A percentile compares a stretch with the other conserved stretches of the same genome.
These are phyloP conservation scores for Rhopalosiphum padi DNA, from an alignment of 1,140 invertebrate genomes.

Conservation along the genomic window DNA sequence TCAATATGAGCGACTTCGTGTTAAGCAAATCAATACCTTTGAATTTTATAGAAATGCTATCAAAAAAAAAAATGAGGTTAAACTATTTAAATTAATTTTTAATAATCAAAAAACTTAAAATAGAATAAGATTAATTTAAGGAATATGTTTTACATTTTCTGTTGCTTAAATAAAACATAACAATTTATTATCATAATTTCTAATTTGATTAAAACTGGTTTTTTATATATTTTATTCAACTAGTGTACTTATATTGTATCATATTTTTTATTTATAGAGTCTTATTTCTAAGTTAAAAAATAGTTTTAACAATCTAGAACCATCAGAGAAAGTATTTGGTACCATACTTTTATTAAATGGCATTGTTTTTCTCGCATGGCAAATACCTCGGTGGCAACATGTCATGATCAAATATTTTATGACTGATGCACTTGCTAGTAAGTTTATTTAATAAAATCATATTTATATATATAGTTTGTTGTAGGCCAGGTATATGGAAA, in stretches of 20 bases:
- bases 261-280: not conserved
- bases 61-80: not conserved
- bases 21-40: not conserved
- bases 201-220: not conserved
- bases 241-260: not conserved
- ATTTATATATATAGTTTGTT: not conserved
- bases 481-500: no score
- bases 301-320: conserved; percentile 78
- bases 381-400: conserved; percentile 73
- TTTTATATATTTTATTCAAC: not conserved
- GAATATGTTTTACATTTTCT: not conserved
- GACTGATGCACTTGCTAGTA: conserved; percentile 79
- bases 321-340: conserved; percentile 80
- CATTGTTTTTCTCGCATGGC: conserved; percentile 84
- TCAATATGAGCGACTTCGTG: conserved; percentile 38
- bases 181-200: not conserved
- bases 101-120: not conserved
- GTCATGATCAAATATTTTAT: conserved; percentile 87
- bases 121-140: not conserved
- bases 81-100: not conserved
- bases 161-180: not conserved
- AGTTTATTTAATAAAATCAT: conserved; percentile 53
- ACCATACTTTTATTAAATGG: conserved; percentile 82
- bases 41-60: not conserved
- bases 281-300: conserved; percentile 66